Percentiles rank a stretch among this genome's conserved stretches.
Evolutionary conservation across 30 jellyfish, hydroid and myxozoan species (phyloP).

Genomic region (Haliclystus octoradiatus): DNA sequence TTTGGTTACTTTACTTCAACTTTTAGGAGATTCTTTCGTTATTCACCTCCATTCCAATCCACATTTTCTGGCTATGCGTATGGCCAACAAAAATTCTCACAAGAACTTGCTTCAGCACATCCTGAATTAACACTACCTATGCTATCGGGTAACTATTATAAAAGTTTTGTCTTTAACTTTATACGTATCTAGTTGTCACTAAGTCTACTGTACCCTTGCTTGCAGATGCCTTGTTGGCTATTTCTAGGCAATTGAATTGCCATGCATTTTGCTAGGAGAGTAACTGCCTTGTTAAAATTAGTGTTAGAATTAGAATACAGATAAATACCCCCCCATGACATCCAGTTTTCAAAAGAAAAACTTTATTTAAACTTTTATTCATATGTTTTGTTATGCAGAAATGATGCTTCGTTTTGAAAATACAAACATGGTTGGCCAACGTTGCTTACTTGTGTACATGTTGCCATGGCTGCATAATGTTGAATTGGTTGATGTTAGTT

Average conservation of each 20-base stretch:
- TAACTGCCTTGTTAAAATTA: no score
- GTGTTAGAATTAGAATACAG: no score
- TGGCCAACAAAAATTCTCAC: conserved; percentile 90
- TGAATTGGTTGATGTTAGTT: conserved; percentile 61
- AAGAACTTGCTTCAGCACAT: conserved; percentile 82
- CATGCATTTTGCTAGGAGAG: no score
- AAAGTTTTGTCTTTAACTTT: no score
- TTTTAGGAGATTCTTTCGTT: conserved; percentile 85
- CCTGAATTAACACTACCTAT: conserved; percentile 91
- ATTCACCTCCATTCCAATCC: conserved; percentile 83
- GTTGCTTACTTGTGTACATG: conserved; percentile 67
- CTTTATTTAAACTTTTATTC: no score
- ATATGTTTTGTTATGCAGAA: conserved; percentile 25
- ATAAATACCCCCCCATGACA: no score
- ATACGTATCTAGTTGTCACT: no score
- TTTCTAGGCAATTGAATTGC: not conserved
- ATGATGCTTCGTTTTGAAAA: conserved; percentile 85
- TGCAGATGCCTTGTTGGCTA: not conserved
- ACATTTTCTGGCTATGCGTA: conserved; percentile 79
- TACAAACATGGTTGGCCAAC: conserved; percentile 97
- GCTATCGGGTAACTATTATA: conserved; percentile 69
- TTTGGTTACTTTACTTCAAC: no score
- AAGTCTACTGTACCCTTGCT: not conserved
- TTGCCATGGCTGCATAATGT: conserved; percentile 89
- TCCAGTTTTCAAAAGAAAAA: no score